Evolutionary conservation across 2,888 invertebrate genomes (phyloP), one percentile per base, ranked within the genome.

Genomic region (Apamea sordens): DNA sequence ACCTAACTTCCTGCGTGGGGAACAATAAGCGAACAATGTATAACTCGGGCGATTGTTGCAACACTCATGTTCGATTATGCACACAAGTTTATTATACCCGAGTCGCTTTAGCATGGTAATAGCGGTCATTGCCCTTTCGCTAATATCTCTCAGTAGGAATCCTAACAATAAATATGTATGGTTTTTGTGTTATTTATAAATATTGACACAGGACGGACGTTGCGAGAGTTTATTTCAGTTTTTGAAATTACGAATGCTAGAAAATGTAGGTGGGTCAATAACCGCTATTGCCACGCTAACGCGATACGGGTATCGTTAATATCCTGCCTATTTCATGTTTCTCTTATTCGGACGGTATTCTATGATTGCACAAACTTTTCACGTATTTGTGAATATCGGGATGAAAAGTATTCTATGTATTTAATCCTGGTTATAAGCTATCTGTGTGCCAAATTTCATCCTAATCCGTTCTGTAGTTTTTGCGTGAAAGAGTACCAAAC

Each of bases 1-100:
- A 92, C 90, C 89, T 88, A 94, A 95, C 90, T 95, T 94, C 83
- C 88, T 90, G 91, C 90, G 89, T 91, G 89, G 88, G 90, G 90
- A 93, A 93, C 93, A 93, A 92, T 92, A 92, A 92, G 90, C 89
- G 89, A 93, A 92, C 94, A 93, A 93, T 93, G 92, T 94, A 90
- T 90, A 91, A 92, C 90, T 93, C 90, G 77, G 86, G 89, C 87
- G 85, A 90, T 90, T 89, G 91, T 89, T 91, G 89, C 90, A 90
- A 85, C 89, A 87, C 82, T 79, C 86, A 88, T 84, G 80, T 89
- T 89, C 82, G 82, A 84, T 84, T 91, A 91, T 89, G 89, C 90
- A 89, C 83, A 79, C 84, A 86, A 86, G 89, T 91, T 91, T 91
- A 93, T 92, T 92, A 64, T 24, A 64, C 32, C 21, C 63, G 36